Conservation (phyloP, 2,113 vertebrate genomes). For the Gopherus flavomarginatus region DNA sequence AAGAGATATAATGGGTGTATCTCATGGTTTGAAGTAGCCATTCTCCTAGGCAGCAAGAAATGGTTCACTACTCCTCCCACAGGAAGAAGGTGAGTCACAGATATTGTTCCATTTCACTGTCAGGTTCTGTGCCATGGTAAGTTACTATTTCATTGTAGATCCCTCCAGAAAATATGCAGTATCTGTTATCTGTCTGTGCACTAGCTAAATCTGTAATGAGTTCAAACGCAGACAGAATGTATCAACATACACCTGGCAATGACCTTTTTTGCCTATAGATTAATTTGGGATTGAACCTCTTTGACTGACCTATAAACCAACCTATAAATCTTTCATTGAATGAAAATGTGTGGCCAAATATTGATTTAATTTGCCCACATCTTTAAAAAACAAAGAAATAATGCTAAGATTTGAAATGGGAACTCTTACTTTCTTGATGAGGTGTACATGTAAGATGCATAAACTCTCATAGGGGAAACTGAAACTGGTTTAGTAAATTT, state of each 20-base stretch:
- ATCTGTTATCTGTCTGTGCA: not conserved
- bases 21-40: not conserved
- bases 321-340: fast-evolving
- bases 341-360: not conserved
- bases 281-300: not conserved
- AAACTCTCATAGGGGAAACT: too few relatives aligned
- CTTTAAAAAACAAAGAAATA: not conserved
- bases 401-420: too few relatives aligned
- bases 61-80: not conserved
- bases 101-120: not conserved
- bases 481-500: too few relatives aligned
- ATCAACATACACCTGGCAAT: not conserved
- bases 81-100: not conserved
- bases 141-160: not conserved
- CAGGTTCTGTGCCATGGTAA: not conserved
- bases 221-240: not conserved
- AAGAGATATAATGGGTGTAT: not conserved
- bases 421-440: too few relatives aligned
- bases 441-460: too few relatives aligned
- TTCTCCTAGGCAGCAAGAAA: conserved; percentile 30
- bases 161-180: not conserved
- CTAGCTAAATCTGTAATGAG: not conserved
- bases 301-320: not conserved
- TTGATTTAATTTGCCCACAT: not conserved
- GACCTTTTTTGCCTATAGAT: not conserved